phyloP scores from a whole-genome alignment of 2,888 invertebrate genomes.

The Macaria liturata region DNA sequence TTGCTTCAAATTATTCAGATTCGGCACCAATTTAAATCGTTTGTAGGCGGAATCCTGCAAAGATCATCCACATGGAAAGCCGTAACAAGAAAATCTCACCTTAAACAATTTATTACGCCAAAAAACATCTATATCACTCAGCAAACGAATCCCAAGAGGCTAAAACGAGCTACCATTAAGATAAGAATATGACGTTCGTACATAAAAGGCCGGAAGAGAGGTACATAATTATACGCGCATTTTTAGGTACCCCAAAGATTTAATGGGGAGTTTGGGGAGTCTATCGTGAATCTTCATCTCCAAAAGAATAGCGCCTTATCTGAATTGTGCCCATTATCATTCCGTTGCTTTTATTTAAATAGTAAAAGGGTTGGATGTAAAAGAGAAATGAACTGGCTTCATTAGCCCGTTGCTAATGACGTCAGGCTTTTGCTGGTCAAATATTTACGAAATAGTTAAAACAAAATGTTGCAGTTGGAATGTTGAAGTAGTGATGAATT shows the following conservation, averaged over 20 bases:
- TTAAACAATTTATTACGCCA: slow-evolving; percentile 16
- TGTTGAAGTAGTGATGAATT: no score
- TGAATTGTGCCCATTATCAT: slow-evolving; percentile 31
- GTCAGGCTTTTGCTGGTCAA: background rate
- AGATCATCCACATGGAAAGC: slow-evolving; percentile 2
- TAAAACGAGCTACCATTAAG: slow-evolving; percentile 25
- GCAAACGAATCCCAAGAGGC: slow-evolving; percentile 16
- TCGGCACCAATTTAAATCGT: no score
- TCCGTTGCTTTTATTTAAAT: slow-evolving; percentile 27
- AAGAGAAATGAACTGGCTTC: slow-evolving; percentile 21
- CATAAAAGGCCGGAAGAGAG: slow-evolving; percentile 30
- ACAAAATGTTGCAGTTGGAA: no score
- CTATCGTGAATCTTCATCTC: slow-evolving; percentile 32
- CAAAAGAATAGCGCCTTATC: slow-evolving; percentile 31
- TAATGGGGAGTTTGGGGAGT: slow-evolving; percentile 26
- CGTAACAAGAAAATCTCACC: slow-evolving; percentile 10
- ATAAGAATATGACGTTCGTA: slow-evolving; percentile 32
- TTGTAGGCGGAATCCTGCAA: background rate
- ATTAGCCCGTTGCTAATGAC: slow-evolving; percentile 13
- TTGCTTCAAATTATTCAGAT: no score
- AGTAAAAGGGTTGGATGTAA: slow-evolving; percentile 25
- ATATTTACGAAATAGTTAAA: no score
- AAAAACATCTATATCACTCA: slow-evolving; percentile 16
- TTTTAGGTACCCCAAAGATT: slow-evolving; percentile 27
- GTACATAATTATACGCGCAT: slow-evolving; percentile 30